Conservation (phyloP, 1,140 invertebrate species). For the Patella vulgata region DNA sequence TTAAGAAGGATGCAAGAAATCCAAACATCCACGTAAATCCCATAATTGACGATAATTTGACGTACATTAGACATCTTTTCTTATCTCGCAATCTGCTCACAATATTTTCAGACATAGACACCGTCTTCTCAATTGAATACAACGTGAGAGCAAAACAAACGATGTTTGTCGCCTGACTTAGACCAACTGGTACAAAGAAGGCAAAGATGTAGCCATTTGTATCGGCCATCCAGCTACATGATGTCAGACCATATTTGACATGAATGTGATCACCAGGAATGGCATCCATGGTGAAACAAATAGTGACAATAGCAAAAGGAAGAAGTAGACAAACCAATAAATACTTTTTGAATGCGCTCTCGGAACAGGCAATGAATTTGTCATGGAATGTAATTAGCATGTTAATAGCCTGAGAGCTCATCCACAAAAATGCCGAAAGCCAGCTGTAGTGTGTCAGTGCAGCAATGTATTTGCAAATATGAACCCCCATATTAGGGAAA, state of each 20-base stretch:
- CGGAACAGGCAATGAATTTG: neutral
- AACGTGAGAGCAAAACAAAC: conserved; percentile 70
- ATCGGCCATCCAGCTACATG: conserved; percentile 37
- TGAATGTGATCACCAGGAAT: too few species aligned
- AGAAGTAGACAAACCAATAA: too few species aligned
- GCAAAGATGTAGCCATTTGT: conserved; percentile 69
- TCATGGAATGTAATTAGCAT: conserved; percentile 21
- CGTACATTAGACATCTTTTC: conserved; percentile 66
- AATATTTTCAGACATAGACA: conserved; percentile 11
- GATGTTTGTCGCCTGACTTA: conserved; percentile 69
- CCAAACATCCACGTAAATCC: conserved; percentile 70
- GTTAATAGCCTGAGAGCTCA: conserved; percentile 86
- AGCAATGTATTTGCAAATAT: conserved; percentile 70
- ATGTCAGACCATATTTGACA: too few species aligned
- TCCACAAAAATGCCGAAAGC: conserved; percentile 92
- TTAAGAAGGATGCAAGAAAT: conserved; percentile 60
- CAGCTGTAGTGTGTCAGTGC: conserved; percentile 89
- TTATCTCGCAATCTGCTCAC: conserved; percentile 36
- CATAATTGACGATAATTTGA: conserved; percentile 69
- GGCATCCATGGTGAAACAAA: too few species aligned
- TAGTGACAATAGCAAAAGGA: too few species aligned
- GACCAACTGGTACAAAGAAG: conserved; percentile 69
- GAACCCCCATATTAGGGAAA: too few species aligned
- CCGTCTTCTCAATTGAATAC: conserved; percentile 17
- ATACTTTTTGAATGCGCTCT: too few species aligned